Percentiles rank a stretch among this genome's conserved stretches.
These are phyloP conservation scores for Epinephelus fuscoguttatus DNA, from an alignment of 2,113 vertebrate genomes.

Conservation along the genomic window DNA sequence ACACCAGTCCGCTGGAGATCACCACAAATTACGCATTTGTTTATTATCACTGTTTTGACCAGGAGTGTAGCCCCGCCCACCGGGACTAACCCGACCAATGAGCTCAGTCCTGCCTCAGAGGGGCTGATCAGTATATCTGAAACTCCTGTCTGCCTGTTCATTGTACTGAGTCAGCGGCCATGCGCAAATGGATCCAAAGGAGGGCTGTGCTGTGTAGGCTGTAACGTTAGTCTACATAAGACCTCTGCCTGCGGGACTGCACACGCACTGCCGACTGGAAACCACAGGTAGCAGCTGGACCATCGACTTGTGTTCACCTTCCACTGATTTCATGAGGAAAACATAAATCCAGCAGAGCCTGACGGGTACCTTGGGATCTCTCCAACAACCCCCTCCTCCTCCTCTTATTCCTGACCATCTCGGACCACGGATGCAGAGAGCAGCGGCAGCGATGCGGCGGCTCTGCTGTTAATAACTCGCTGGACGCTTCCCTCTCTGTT, in stretches of 20 bases:
- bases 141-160: constrained; percentile 53
- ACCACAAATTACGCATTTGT: constrained; percentile 36
- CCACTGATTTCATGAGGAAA: neutral
- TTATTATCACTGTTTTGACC: constrained; percentile 44
- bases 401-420: constrained; percentile 20
- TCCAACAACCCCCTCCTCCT: constrained; percentile 6
- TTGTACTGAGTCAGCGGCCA: constrained; percentile 74
- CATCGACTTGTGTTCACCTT: neutral
- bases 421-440: constrained; percentile 57
- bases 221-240: constrained; percentile 50
- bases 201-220: constrained; percentile 62
- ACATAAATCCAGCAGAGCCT: neutral
- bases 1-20: constrained; percentile 8
- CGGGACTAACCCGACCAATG: constrained; percentile 49
- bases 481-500: neutral
- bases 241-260: constrained; percentile 32
- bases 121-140: constrained; percentile 51
- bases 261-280: constrained; percentile 29
- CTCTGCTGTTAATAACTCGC: constrained; percentile 63
- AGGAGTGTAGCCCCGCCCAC: constrained; percentile 41
- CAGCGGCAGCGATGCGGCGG: constrained; percentile 66
- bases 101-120: constrained; percentile 24
- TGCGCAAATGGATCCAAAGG: constrained; percentile 68
- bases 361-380: constrained; percentile 18
- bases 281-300: constrained; percentile 31